phyloP scores from a whole-genome alignment of 2,113 vertebrate species.

The Bubo scandiacus region DNA sequence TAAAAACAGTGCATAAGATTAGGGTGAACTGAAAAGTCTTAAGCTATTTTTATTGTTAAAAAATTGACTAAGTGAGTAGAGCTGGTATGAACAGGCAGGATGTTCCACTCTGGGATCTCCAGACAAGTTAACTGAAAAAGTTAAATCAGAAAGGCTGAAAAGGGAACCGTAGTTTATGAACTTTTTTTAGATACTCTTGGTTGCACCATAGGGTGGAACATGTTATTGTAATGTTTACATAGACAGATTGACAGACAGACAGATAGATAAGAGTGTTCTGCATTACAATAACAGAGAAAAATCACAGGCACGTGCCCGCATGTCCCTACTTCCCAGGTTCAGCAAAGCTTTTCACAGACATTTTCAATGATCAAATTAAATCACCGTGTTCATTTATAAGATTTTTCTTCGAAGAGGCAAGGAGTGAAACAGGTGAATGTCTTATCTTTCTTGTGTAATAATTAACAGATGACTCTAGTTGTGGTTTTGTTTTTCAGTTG shows the following conservation, averaged over 20 bases:
- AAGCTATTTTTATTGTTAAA: neutral
- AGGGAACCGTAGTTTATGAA: neutral
- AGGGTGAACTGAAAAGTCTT: neutral
- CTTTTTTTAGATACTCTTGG: neutral
- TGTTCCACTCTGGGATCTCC: neutral
- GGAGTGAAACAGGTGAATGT: neutral
- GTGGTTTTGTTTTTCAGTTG: neutral
- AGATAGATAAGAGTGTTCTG: neutral
- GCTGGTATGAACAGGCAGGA: neutral
- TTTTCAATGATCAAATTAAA: neutral
- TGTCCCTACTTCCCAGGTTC: neutral
- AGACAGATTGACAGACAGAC: neutral
- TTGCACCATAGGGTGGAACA: neutral
- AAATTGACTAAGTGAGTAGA: neutral
- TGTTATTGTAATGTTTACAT: neutral
- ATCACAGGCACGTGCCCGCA: fast-evolving
- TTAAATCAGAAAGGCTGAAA: neutral
- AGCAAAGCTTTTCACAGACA: neutral
- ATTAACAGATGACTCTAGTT: neutral
- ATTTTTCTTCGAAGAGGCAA: neutral
- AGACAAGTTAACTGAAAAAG: neutral
- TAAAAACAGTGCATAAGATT: neutral
- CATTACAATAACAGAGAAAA: neutral
- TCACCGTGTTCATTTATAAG: neutral
- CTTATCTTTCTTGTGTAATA: neutral